Evolutionary conservation across 1,140 invertebrate genomes (phyloP).

Genomic region (Pseudobourletiella spinata): DNA sequence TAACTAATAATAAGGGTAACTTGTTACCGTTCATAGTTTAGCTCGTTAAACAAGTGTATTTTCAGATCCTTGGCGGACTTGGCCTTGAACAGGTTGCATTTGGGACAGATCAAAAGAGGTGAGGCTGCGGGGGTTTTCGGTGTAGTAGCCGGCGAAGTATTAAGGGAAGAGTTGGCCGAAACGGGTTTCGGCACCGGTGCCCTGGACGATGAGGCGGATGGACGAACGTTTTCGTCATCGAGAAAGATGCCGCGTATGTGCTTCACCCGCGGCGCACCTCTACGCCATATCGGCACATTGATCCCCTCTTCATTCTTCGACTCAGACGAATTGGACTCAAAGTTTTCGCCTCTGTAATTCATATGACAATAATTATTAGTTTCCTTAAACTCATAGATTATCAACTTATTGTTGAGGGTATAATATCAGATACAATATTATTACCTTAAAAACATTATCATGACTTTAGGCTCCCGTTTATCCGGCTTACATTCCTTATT

Average conservation of each 20-base stretch:
- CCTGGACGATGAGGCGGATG: no score
- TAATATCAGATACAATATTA: no score
- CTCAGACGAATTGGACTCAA: neutral
- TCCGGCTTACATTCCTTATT: no score
- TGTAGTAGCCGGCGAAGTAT: neutral
- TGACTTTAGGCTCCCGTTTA: neutral
- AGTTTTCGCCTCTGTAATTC: slow-evolving; percentile 15
- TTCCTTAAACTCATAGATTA: no score
- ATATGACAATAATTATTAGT: no score
- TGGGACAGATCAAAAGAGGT: slow-evolving; percentile 44
- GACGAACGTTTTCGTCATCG: slow-evolving; percentile 43
- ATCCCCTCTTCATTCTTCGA: slow-evolving; percentile 40
- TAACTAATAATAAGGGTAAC: no score
- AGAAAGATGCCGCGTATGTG: slow-evolving; percentile 53
- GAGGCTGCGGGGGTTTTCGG: neutral
- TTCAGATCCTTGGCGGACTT: slow-evolving; percentile 46
- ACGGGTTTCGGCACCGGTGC: no score
- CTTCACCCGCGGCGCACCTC: slow-evolving; percentile 47
- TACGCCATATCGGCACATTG: slow-evolving; percentile 52
- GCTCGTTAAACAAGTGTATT: slow-evolving; percentile 49
- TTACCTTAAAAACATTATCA: slow-evolving; percentile 22
- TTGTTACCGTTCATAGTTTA: slow-evolving; percentile 46
- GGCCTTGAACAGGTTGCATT: slow-evolving; percentile 47
- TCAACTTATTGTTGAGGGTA: no score
- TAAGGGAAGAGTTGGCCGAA: neutral